Conservation (phyloP, 2,888 invertebrate species). For the Meta bourneti region DNA sequence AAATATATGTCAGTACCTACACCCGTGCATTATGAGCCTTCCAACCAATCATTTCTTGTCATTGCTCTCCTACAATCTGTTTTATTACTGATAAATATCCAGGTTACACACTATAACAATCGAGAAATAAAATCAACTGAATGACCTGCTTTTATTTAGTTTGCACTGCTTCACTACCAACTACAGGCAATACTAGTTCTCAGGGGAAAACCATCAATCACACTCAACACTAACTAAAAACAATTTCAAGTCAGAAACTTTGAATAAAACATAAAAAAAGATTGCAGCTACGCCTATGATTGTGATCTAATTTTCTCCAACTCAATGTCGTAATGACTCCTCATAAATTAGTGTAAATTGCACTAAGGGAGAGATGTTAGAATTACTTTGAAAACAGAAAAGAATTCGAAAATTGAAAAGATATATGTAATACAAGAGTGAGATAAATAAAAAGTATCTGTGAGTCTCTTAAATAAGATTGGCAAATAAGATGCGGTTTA, state of each 20-base stretch:
- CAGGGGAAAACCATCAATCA: not conserved
- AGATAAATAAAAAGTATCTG: no score
- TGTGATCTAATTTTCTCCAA: not conserved
- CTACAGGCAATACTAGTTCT: not conserved
- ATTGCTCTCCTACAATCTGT: not conserved
- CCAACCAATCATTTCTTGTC: not conserved
- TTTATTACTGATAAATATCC: not conserved
- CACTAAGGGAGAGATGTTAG: no score
- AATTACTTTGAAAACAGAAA: no score
- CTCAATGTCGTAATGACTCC: not conserved
- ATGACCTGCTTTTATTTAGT: not conserved
- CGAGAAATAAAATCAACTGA: not conserved
- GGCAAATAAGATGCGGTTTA: no score
- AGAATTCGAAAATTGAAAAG: no score
- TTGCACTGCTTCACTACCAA: not conserved
- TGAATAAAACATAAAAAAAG: not conserved
- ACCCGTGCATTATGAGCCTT: not conserved
- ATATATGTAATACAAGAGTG: no score
- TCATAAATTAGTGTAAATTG: not conserved
- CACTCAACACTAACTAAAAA: not conserved
- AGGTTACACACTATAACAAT: not conserved
- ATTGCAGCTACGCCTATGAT: not conserved
- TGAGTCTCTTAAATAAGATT: no score
- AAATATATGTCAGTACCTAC: no score
- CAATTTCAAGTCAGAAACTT: not conserved